These are phyloP conservation scores for Amia ocellicauda DNA, from an alignment of 2,113 vertebrate species.

Conservation along the genomic window DNA sequence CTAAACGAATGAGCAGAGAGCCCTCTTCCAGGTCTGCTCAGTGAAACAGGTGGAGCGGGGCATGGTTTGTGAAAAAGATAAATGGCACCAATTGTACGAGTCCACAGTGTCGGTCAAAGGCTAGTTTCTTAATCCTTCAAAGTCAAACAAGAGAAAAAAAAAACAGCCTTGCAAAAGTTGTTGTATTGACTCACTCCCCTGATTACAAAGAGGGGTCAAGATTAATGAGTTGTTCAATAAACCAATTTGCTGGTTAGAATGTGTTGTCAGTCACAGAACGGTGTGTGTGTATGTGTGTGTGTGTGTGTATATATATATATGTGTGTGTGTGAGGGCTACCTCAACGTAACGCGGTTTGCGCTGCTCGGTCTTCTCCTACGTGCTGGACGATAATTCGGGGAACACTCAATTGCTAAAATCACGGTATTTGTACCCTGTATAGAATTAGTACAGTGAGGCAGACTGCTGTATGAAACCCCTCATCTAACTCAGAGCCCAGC, in stretches of 20 bases:
- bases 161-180: constrained; percentile 1
- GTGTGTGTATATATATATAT: background rate
- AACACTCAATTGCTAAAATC: too few species aligned
- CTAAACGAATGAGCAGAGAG: background rate
- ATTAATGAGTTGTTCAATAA: constrained; percentile 52
- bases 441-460: too few species aligned
- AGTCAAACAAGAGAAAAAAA: background rate
- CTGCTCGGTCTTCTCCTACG: too few species aligned
- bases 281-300: constrained; percentile 3
- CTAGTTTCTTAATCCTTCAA: too few species aligned
- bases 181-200: constrained; percentile 31
- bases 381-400: too few species aligned
- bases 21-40: background rate
- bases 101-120: too few species aligned
- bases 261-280: constrained; percentile 19
- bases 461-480: too few species aligned
- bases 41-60: background rate
- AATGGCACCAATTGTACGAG: too few species aligned
- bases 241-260: constrained; percentile 35
- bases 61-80: too few species aligned
- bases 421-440: too few species aligned
- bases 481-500: too few species aligned
- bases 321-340: background rate
- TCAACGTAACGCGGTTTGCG: too few species aligned
- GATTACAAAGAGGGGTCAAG: constrained; percentile 53